A percentile compares a stretch with the other conserved stretches of the same genome.
Conservation (phyloP, 2,113 vertebrate species). For the Procavia capensis region DNA sequence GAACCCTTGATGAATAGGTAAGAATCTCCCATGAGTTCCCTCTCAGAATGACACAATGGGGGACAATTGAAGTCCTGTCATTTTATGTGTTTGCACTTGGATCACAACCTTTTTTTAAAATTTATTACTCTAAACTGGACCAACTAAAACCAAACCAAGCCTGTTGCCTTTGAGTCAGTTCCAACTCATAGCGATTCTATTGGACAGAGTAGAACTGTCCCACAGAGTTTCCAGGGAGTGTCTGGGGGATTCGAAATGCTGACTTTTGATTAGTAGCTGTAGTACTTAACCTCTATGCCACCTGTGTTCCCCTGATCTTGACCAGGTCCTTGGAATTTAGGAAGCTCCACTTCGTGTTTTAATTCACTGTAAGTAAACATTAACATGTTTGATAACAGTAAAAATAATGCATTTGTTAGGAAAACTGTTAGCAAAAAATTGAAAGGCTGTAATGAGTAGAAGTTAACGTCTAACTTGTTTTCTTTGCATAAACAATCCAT, state of each 20-base stretch:
- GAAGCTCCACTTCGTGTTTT: background rate
- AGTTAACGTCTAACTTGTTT: background rate
- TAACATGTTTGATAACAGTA: background rate
- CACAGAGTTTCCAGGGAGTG: too few relatives aligned
- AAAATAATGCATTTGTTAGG: background rate
- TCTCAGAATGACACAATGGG: background rate
- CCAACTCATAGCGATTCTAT: too few relatives aligned
- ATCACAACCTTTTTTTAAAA: background rate
- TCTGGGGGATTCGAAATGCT: too few relatives aligned
- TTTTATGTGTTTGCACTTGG: background rate
- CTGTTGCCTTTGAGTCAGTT: too few relatives aligned
- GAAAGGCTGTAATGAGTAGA: background rate
- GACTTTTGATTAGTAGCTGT: too few relatives aligned
- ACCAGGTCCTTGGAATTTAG: background rate
- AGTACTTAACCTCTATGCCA: too few relatives aligned
- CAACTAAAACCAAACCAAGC: too few relatives aligned
- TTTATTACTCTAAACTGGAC: background rate
- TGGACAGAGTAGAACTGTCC: too few relatives aligned
- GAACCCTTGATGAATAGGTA: background rate
- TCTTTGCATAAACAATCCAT: background rate
- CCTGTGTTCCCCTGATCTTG: too few relatives aligned
- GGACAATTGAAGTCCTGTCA: background rate
- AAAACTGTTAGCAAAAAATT: background rate
- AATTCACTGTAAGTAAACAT: background rate
- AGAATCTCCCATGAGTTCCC: background rate